Base-by-base conservation (phyloP, 2,888 invertebrate species). In the Temnothorax rugatulus region DNA sequence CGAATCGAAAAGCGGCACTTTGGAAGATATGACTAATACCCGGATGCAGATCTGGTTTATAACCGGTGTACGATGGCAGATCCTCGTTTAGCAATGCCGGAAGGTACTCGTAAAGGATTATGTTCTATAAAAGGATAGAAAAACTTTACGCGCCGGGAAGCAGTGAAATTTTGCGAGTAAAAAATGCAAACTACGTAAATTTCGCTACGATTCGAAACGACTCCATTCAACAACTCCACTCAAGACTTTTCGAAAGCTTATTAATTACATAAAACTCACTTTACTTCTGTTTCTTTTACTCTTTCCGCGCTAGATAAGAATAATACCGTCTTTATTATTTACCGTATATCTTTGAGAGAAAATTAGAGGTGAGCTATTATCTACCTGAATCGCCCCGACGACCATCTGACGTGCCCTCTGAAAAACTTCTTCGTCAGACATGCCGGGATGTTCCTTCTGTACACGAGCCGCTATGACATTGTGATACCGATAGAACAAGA, bases 1-100 rank as follows among this genome's bases (percentile, higher is more conserved):
- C 99, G 93, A 99, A 99, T 15, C 99, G 96, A 94, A 99, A 99
- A 0, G 99, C 99, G 0, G 99, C 99, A 59, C 98, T 98, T 91
- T 99, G 99, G 93, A 99, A 99, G n/a, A 98, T 97, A 93, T 99
- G 98, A 0, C 98, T 98, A 71, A 99, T 97, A n/a, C 99, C 99
- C 0, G 99, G 99, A 93, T 99, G 99, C 0, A 99, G 96, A 92
- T 99, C 98, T 8, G 98, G 97, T 87, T 98, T 97, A 95, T 99
- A 99, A 0, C 99, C 98, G 47, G 95, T 94, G 94, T 98, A 98
- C 0, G 96, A 94, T 0, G 97, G 97, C 18, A 98, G 93, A 73
- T 95, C 93, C 82, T 97, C 96, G 0, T 97, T 97, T 69, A 99
- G 95, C 90, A 99, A 97, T 0, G 98, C 97, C 11, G 99, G 99